These are phyloP conservation scores for Ramphastos sulfuratus DNA, from an alignment of 2,113 vertebrate species.

Conservation along the genomic window DNA sequence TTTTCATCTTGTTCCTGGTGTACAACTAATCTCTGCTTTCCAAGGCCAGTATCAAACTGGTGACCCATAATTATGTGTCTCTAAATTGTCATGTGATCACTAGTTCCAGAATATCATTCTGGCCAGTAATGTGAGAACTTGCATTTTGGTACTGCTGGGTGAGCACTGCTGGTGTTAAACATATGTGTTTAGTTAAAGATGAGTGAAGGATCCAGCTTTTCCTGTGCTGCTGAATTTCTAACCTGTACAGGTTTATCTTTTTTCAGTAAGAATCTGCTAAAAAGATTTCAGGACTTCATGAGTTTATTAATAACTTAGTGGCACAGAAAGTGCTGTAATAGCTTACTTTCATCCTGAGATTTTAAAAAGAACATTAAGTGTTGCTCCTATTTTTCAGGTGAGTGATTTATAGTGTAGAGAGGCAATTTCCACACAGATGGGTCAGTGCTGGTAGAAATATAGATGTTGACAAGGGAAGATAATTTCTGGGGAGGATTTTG, in stretches of 20 bases:
- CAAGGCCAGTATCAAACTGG: background rate
- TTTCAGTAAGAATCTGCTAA: background rate
- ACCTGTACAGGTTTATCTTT: background rate
- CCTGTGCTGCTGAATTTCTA: background rate
- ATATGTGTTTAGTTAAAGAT: background rate
- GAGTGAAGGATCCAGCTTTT: background rate
- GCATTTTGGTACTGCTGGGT: background rate
- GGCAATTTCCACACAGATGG: background rate
- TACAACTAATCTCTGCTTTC: background rate
- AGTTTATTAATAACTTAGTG: slow-evolving; percentile 28
- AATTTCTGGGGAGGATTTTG: background rate
- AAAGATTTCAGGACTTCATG: background rate
- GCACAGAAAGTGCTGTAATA: background rate
- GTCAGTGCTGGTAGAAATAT: background rate
- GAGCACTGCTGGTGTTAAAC: background rate
- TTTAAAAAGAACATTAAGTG: slow-evolving; percentile 11
- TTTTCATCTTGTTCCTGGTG: background rate
- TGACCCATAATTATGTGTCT: background rate
- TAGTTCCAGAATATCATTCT: background rate
- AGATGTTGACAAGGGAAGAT: background rate
- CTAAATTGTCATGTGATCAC: background rate
- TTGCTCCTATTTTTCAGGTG: slow-evolving; percentile 7
- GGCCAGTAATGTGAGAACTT: background rate
- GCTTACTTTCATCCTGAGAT: background rate
- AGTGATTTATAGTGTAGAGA: background rate